Percentiles rank a stretch among this genome's conserved stretches.
Evolutionary conservation across 2,888 invertebrate species (phyloP).

Genomic region (Drosophila dives): DNA sequence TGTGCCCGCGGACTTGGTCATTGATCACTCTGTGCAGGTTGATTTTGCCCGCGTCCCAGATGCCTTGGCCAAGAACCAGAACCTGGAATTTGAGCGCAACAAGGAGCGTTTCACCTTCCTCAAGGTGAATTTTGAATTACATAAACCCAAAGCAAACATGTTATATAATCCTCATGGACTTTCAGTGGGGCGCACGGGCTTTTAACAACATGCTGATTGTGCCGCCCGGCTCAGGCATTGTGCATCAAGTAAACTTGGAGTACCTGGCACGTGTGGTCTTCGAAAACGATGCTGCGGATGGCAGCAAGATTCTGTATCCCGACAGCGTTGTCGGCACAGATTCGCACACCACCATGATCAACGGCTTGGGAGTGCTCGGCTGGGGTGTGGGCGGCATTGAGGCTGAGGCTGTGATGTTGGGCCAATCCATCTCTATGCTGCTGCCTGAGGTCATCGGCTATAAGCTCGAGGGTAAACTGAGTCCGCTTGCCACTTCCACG

Average conservation of each 20-base stretch:
- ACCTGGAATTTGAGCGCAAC: constrained; percentile 97
- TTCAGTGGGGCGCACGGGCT: constrained; percentile 97
- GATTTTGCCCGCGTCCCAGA: constrained; percentile 95
- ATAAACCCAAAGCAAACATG: background rate
- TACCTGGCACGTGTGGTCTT: constrained; percentile 97
- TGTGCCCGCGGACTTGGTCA: constrained; percentile 98
- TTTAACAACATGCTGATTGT: constrained; percentile 98
- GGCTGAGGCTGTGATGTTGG: constrained; percentile 99
- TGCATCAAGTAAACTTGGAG: constrained; percentile 99
- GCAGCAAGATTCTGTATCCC: constrained; percentile 89
- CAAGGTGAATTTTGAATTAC: constrained; percentile 88
- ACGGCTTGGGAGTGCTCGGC: constrained; percentile 97
- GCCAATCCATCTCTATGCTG: constrained; percentile 98
- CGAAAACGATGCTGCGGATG: constrained; percentile 85
- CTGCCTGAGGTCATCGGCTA: constrained; percentile 98
- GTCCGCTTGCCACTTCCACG: constrained; percentile 95
- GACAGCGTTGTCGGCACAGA: constrained; percentile 98
- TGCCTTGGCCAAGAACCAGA: constrained; percentile 96
- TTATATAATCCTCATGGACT: background rate
- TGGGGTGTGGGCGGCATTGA: constrained; percentile 99
- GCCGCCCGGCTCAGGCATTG: constrained; percentile 99
- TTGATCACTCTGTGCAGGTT: constrained; percentile 99
- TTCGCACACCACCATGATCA: constrained; percentile 99
- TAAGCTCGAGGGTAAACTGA: constrained; percentile 92
- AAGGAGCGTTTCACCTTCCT: constrained; percentile 97